These are phyloP conservation scores for Lophotriccus pileatus DNA, from an alignment of 2,797 vertebrate species.

Conservation along the genomic window DNA sequence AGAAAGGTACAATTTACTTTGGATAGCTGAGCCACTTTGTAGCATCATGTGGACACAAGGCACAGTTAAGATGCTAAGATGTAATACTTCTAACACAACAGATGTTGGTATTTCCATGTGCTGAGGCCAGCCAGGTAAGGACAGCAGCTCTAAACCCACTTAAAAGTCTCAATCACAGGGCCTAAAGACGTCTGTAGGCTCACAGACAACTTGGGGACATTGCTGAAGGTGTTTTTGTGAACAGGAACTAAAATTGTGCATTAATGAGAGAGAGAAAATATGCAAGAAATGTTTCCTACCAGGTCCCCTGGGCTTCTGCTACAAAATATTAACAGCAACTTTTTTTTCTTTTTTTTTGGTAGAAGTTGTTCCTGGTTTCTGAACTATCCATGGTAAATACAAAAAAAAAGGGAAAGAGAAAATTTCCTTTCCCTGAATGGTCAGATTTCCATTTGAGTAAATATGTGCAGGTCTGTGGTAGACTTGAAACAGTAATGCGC, in stretches of 20 bases:
- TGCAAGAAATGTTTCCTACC: not conserved
- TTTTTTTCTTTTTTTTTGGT: not conserved
- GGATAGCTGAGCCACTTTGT: not conserved
- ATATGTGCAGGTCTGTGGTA: not conserved
- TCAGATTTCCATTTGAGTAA: not conserved
- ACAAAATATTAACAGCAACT: not conserved
- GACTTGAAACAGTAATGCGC: not conserved
- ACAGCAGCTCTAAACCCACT: not conserved
- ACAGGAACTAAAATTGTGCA: not conserved
- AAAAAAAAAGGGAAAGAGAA: not conserved
- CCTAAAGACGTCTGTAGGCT: not conserved
- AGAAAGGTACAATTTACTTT: not conserved
- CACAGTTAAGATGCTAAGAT: not conserved
- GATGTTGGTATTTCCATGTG: not conserved
- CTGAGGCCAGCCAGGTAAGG: not conserved
- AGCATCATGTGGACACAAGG: accelerated
- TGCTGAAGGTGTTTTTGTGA: not conserved
- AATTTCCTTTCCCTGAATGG: not conserved
- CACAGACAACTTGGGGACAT: not conserved
- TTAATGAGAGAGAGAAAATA: not conserved
- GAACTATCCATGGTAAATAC: not conserved
- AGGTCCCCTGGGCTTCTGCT: not conserved
- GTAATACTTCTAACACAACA: not conserved
- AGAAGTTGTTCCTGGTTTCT: not conserved
- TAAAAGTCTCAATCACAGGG: not conserved